A percentile compares a stretch with the other conserved stretches of the same genome.
phyloP scores from a whole-genome alignment of 2,888 invertebrate species.

The Cataglyphis cursor region DNA sequence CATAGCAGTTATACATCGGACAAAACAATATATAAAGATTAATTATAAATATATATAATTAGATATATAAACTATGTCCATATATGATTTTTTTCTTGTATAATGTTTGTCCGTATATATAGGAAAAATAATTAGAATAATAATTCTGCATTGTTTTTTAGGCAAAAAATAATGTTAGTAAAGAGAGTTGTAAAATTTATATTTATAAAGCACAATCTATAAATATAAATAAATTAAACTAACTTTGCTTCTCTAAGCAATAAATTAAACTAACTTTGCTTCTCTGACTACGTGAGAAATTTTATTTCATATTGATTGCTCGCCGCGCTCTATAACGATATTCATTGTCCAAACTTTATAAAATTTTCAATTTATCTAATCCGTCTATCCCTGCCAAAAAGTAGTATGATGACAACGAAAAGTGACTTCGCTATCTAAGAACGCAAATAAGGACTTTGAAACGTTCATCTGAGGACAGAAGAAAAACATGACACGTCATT shows the following conservation, averaged over 20 bases:
- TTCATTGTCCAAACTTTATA: neutral
- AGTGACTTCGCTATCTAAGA: constrained; percentile 23
- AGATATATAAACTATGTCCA: too few species aligned
- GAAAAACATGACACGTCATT: constrained; percentile 62
- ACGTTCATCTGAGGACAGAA: constrained; percentile 27
- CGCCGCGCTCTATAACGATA: neutral
- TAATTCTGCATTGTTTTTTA: too few species aligned
- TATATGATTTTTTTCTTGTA: too few species aligned
- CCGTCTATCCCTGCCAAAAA: neutral
- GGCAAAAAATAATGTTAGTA: neutral
- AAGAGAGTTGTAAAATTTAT: neutral
- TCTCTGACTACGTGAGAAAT: neutral
- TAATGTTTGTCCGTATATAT: too few species aligned
- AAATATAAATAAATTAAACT: neutral
- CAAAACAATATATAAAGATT: too few species aligned
- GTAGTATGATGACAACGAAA: constrained; percentile 26
- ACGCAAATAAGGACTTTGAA: constrained; percentile 11
- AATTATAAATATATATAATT: too few species aligned
- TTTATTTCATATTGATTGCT: neutral
- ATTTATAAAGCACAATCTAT: neutral
- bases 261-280: too few species aligned
- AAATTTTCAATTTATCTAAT: constrained; percentile 27
- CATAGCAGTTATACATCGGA: too few species aligned
- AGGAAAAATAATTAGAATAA: too few species aligned
- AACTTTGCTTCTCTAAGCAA: neutral